phyloP scores from a whole-genome alignment of 1,140 invertebrate species.

The Plutomurus gul region DNA sequence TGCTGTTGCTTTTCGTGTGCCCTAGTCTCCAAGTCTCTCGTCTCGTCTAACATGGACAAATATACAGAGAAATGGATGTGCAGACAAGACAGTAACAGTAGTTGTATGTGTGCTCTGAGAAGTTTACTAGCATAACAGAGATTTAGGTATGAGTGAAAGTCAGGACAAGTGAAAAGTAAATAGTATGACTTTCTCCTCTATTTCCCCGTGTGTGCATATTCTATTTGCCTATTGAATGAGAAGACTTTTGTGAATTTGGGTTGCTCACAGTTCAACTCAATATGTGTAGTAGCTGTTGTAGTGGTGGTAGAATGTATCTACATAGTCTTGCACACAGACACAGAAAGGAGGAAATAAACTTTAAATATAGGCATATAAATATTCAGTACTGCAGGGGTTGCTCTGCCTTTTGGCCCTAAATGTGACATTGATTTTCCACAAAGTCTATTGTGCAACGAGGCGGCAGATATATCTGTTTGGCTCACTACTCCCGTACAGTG shows the following conservation, averaged over 20 bases:
- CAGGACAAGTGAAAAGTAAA: conserved; percentile 11
- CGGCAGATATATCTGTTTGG: conserved; percentile 25
- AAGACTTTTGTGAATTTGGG: neutral
- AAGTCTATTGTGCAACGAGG: conserved; percentile 28
- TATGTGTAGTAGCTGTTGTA: too few species aligned
- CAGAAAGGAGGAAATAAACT: conserved; percentile 2
- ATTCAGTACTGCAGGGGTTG: conserved; percentile 24
- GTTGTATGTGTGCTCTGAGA: neutral
- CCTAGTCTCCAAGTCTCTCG: too few species aligned
- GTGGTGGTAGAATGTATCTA: neutral
- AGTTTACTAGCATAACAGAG: neutral
- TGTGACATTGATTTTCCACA: conserved; percentile 29
- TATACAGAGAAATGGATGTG: too few species aligned
- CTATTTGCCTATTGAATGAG: neutral
- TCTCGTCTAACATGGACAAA: too few species aligned
- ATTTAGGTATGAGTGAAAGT: neutral
- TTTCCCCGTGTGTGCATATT: neutral
- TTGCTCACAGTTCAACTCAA: too few species aligned
- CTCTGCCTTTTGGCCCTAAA: conserved; percentile 28
- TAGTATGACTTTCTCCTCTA: neutral
- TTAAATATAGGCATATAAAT: conserved; percentile 26
- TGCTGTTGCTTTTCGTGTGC: too few species aligned
- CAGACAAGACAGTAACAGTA: too few species aligned
- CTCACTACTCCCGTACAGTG: neutral
- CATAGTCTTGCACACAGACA: neutral